Evolutionary conservation across 2,888 invertebrate species (phyloP), one percentile per base, ranked within the genome.

Genomic region (Acrobasis suavella): DNA sequence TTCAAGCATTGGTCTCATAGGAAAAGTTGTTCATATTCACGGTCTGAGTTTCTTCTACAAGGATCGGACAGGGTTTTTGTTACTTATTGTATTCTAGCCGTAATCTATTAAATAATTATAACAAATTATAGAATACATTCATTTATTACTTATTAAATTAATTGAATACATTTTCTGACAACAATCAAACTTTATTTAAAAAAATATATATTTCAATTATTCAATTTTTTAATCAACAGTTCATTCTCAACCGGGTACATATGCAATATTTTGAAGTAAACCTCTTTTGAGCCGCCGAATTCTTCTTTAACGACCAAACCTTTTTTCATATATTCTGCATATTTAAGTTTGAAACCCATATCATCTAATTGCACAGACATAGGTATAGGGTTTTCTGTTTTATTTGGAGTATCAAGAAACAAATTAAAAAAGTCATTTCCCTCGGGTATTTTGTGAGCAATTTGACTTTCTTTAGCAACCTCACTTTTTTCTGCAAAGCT

Each of bases 361-460:
- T 91, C 90, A 1, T 88, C 91, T 10, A 73, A 75, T 50, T 79
- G 69, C 0, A 73, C 75, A 1, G 78, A 76, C 89, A 89, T 89
- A 0, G 77, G 72, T 0, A 78, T 70, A 3, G 64, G 66, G 39
- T 78, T 76, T 2, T 64, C 39, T 2, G 10, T 62, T 16, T 54
- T 65, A 38, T 64, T 65, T 42, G 9, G 22, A 12, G 58, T 66
- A 63, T 39, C 60, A 59, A 72, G 68, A 64, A 89, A 89, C 14
- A 88, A 62, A n/a, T 78, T 73, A 0, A 78, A 46, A 70, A 77
- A 84, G 9, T 82, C 80, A 1, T 81, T 73, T 0, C 72, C 76
- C 22, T 62, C 62, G 0, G 83, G 85, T 75, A 85, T 78, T 71
- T 68, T 80, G 62, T 82, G 22, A 10, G 64, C 54, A 9, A 38